Base-by-base conservation (phyloP, 2,888 invertebrate genomes). In the Vannuccia rotundouncinata region DNA sequence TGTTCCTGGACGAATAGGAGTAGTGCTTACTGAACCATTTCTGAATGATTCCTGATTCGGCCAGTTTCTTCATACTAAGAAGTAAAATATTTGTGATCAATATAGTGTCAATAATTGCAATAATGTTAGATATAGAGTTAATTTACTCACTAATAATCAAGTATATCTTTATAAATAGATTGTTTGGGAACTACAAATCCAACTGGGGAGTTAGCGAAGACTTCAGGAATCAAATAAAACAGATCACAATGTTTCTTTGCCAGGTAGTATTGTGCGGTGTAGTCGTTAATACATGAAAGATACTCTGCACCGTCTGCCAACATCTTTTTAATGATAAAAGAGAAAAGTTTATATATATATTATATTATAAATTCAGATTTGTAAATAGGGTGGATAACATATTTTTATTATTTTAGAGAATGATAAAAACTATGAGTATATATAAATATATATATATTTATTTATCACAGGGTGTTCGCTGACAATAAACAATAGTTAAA, bases 121-220 rank as follows among this genome's bases (percentile, higher is more conserved):
- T n/a, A n/a, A n/a, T n/a, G n/a, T n/a, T n/a, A n/a, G n/a, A n/a
- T n/a, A n/a, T n/a, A n/a, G n/a, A n/a, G n/a, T n/a, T n/a, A n/a
- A n/a, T n/a, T n/a, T n/a, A n/a, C 66, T 66, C 22, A 66, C 66
- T 66, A 27, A 66, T 66, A 66, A 27, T 66, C 25, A 27, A 66
- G 66, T 5, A 66, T 66, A 22, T 66, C 66, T 27, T 66, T 66
- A 66, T 66, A 66, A 2, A 66, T 66, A 27, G 66, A 66, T 2
- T 66, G 13, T 27, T 66, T 66, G 5, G 66, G 66, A 2, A 66
- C 22, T 22, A 66, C 66, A 22, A 66, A 66, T 5, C 66, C 66
- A 22, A 66, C 66, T 17, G 66, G 66, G 2, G 66, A 66, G 22
- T 66, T 66, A 2, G 66, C 66, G 25, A 66, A 66, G 22, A 66